phyloP scores from a whole-genome alignment of 2,113 vertebrate genomes.

The Tenebrosternarchus preto region DNA sequence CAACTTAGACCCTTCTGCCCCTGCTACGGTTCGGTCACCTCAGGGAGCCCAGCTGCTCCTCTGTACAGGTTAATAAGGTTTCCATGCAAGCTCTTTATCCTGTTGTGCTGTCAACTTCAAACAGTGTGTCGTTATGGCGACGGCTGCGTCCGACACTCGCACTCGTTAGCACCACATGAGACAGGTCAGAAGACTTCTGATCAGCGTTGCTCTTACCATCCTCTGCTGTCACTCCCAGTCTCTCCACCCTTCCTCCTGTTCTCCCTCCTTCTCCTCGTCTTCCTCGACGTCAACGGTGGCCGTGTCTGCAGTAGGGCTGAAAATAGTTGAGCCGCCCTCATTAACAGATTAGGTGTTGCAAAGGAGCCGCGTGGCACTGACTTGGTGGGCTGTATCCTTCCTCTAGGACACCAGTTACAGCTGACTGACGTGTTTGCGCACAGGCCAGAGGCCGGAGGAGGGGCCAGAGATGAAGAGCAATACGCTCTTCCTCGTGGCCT shows the following conservation, averaged over 20 bases:
- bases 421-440: constrained; percentile 89
- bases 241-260: constrained; percentile 57
- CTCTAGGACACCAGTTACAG: constrained; percentile 88
- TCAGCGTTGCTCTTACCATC: constrained; percentile 68
- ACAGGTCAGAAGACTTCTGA: no score
- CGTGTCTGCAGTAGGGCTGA: constrained; percentile 70
- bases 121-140: no score
- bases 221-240: constrained; percentile 77
- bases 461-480: constrained; percentile 76
- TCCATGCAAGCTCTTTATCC: no score
- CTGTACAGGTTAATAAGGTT: no score
- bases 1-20: no score
- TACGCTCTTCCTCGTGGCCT: constrained; percentile 56
- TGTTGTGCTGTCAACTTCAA: no score
- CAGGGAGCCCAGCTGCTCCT: no score
- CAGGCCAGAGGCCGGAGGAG: constrained; percentile 50
- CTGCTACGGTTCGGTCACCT: no score
- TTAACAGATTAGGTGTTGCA: constrained; percentile 90
- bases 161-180: no score
- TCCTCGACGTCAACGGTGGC: constrained; percentile 51
- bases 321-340: constrained; percentile 85
- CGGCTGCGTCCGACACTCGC: no score
- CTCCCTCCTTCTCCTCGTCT: constrained; percentile 58
- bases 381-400: constrained; percentile 79
- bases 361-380: constrained; percentile 80